Evolutionary conservation across 1,140 invertebrate genomes (phyloP), one percentile per base, ranked within the genome.

Genomic region (Limonius californicus): DNA sequence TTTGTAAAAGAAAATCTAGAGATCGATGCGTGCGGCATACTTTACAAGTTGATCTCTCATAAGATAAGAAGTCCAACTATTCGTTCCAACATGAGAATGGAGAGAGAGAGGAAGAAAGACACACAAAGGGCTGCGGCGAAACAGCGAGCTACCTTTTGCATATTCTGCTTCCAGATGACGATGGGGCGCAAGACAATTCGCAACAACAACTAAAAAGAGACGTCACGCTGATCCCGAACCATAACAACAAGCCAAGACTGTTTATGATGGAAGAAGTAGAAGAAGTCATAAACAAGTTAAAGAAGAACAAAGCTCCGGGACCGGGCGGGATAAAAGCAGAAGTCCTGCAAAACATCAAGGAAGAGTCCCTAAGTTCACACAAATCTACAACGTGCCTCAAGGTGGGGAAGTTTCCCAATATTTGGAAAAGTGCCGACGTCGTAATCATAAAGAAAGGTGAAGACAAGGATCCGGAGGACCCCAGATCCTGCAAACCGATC

Each of bases 401-500:
- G 11, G 8, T 12, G n/a, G n/a, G 4, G 6, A 27, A 11, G 27
- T 8, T 55, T 12, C 54, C 54, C 2, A 55, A 2, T 3, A 27
- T 27, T 14, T 55, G 27, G 20, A 55, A 32, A 15, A 2, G n/a
- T 6, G 54, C 27, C 4, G 21, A 55, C 9, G 21, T 55, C 1
- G 15, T 27, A 2, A 32, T 2, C 9, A 11, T 55, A 1, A 55
- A 15, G 18, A 55, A 27, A 12, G 20, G 54, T 27, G 19, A 27
- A 3, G 21, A 27, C 19, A 55, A 30, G 18, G 27, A 55, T 16
- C 54, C 21, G 1, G 8, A 12, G 16, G 16, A 30, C 6, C 4
- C 54, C 1, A 32, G 16, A 23, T 55, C 54, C 1, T 73, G 68
- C 32, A 57, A 75, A 20, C 73, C 77, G 0, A 75, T 79, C 2